phyloP scores from a whole-genome alignment of 2,797 vertebrate genomes.

The Manis javanica region DNA sequence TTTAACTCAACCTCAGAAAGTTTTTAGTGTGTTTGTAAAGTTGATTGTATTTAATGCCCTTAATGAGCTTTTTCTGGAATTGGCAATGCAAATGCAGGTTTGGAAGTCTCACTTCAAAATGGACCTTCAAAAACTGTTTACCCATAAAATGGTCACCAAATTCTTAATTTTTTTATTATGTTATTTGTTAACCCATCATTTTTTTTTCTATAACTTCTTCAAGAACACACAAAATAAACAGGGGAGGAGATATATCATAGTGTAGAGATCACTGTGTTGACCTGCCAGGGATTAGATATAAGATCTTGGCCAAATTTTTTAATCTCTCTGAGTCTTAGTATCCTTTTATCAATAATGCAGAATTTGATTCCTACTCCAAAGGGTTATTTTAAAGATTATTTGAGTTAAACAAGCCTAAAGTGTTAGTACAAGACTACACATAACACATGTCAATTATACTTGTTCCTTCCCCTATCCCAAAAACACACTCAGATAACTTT shows the following conservation, averaged over 20 bases:
- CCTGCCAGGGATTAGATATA: background rate
- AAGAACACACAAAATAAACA: constrained; percentile 6
- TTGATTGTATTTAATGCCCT: background rate
- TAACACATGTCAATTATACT: background rate
- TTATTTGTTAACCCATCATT: background rate
- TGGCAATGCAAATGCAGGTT: background rate
- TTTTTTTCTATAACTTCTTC: background rate
- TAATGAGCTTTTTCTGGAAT: background rate
- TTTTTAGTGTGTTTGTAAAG: background rate
- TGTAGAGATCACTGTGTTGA: background rate
- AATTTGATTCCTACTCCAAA: background rate
- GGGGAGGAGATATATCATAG: background rate
- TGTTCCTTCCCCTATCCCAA: background rate
- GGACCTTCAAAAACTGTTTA: background rate
- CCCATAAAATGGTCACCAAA: background rate
- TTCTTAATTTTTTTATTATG: background rate
- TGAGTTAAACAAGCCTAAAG: background rate
- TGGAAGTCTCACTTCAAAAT: background rate
- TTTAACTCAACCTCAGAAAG: background rate
- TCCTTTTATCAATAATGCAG: background rate
- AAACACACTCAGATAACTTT: background rate
- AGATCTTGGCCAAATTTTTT: background rate
- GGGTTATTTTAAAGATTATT: background rate
- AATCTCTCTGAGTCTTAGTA: background rate
- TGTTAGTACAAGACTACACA: background rate